Evolutionary conservation across 2,888 invertebrate species (phyloP), one percentile per base, ranked within the genome.

Genomic region (Alviniconcha strummeri): DNA sequence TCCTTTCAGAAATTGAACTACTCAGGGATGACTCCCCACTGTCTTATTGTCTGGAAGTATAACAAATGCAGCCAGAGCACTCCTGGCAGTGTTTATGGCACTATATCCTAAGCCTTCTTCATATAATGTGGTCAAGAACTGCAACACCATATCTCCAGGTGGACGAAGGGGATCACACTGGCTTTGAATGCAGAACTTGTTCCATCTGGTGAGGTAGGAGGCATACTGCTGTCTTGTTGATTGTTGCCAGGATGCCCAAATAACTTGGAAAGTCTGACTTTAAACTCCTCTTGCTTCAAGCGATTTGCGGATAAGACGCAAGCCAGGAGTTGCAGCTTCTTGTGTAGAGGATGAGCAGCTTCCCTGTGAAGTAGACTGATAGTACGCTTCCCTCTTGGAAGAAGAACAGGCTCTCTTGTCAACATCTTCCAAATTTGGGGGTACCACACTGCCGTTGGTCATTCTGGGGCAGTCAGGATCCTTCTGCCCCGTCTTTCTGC

Each of bases 141-240:
- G 17, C 60, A 76, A n/a, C 11, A 76, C 76, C 3, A 56, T 8
- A 72, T 81, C 56, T 54, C 80, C 13, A 83, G 80, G 19, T 54
- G 83, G 36, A n/a, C 54, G 55, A 83, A 84, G 54, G 36, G 80
- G 79, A 84, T 83, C 19, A 67, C 8, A 55, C 15, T 13, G 36
- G 17, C 74, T 19, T 15, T 81, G 54, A n/a, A 67, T 15, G 81
- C 86, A 86, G 60, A 80, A 86, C 57, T 17, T 15, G 11, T 81
- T 81, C 86, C 84, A 86, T 77, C 81, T 85, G n/a, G 80, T 52
- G 60, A 83, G 80, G 76, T 60, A 84, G n/a, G 64, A 11, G 15
- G 55, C 54, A 69, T 60, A 36, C 36, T 36, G 36, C 36, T 36
- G 36, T 36, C 3, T 36, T 36, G 36, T 85, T 36, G 78, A 69